Evolutionary conservation across 2,888 invertebrate species (phyloP).

Genomic region (Perithous albicinctus): DNA sequence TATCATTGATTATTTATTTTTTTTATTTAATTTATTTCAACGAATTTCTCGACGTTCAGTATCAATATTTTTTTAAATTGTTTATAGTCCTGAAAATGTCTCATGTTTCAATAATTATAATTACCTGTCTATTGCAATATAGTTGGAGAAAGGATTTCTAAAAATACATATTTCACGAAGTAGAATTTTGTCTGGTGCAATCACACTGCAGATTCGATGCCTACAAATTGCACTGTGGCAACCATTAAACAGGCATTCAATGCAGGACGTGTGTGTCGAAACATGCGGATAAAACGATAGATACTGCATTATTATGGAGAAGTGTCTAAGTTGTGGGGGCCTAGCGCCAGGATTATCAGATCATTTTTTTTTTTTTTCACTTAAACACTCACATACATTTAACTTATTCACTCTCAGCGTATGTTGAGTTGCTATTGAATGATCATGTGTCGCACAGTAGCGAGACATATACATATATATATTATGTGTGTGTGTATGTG

Average conservation of each 20-base stretch:
- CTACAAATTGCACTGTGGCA: slow-evolving; percentile 54
- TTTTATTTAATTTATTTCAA: too few relatives aligned
- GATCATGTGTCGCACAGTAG: slow-evolving; percentile 22
- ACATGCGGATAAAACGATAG: slow-evolving; percentile 62
- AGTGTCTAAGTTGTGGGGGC: slow-evolving; percentile 23
- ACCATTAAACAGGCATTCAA: slow-evolving; percentile 1
- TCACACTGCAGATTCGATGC: slow-evolving; percentile 23
- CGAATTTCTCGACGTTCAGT: too few relatives aligned
- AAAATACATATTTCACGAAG: neutral
- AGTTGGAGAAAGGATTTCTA: too few relatives aligned
- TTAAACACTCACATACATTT: slow-evolving; percentile 2
- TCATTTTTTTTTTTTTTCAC: slow-evolving; percentile 40
- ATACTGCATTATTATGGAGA: slow-evolving; percentile 42
- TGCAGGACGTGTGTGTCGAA: slow-evolving; percentile 63
- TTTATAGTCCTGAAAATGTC: too few relatives aligned
- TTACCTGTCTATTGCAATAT: too few relatives aligned
- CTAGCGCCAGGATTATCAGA: slow-evolving; percentile 54
- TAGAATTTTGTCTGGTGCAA: neutral
- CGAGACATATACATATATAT: neutral
- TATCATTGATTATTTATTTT: too few relatives aligned
- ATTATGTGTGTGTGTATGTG: too few relatives aligned
- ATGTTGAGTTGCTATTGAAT: neutral
- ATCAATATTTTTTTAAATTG: too few relatives aligned
- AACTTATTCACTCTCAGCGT: neutral
- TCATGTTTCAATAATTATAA: too few relatives aligned